Evolutionary conservation across 2,797 vertebrate species (phyloP).

Genomic region (Micropoecilia bifurca): DNA sequence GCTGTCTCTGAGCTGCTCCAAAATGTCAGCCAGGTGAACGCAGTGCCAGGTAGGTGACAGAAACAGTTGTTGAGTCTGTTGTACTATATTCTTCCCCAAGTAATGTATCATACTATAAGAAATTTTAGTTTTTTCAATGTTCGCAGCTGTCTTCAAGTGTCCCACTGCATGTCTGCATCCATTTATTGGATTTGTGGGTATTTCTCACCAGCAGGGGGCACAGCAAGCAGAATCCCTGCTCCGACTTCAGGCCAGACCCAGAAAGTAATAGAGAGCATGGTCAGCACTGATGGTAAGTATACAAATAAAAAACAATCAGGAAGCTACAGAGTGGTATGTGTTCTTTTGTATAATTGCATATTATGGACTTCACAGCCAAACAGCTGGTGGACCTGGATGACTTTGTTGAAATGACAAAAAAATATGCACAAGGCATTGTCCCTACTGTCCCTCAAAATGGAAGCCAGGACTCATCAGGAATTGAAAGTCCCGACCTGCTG

Average conservation of each 20-base stretch:
- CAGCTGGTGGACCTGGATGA: constrained; percentile 90
- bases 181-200: constrained; percentile 35
- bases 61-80: constrained; percentile 6
- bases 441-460: constrained; percentile 72
- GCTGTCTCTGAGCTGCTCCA: constrained; percentile 91
- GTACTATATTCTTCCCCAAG: neutral
- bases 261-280: constrained; percentile 89
- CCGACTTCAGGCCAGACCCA: constrained; percentile 88
- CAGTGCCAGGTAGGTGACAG: constrained; percentile 65
- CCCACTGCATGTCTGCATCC: constrained; percentile 39
- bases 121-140: constrained; percentile 38
- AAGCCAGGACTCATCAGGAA: constrained; percentile 72
- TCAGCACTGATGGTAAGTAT: constrained; percentile 89
- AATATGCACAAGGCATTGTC: constrained; percentile 89
- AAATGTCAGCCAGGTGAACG: constrained; percentile 90
- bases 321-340: neutral
- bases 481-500: constrained; percentile 43
- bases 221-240: constrained; percentile 71
- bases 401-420: constrained; percentile 97
- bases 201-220: constrained; percentile 68
- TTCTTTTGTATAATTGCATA: neutral
- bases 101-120: constrained; percentile 1
- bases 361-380: constrained; percentile 77
- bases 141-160: constrained; percentile 60
- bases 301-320: constrained; percentile 1